Evolutionary conservation across 2,888 invertebrate genomes (phyloP).

Genomic region (Ethmia dodecea): DNA sequence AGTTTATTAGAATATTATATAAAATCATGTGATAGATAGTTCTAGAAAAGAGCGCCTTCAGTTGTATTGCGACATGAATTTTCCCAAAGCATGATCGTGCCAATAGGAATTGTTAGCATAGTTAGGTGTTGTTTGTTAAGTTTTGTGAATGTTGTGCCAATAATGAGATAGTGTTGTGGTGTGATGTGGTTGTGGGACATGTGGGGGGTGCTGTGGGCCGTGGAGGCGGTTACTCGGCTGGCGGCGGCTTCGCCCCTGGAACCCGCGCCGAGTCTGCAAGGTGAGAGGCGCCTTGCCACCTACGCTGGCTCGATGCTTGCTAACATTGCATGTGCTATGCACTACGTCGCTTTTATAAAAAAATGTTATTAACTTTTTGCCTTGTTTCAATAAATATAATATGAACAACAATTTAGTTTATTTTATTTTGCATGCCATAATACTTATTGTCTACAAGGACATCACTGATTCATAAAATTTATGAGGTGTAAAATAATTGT

Average conservation of each 20-base stretch:
- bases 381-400: no score
- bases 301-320: constrained; percentile 30
- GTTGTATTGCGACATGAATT: constrained; percentile 54
- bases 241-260: constrained; percentile 62
- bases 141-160: constrained; percentile 75
- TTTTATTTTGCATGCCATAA: no score
- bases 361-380: no score
- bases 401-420: no score
- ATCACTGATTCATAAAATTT: no score
- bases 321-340: constrained; percentile 42
- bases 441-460: no score
- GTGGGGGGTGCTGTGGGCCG: constrained; percentile 70
- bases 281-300: constrained; percentile 66
- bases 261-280: constrained; percentile 57
- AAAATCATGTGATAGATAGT: constrained; percentile 59
- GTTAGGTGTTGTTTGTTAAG: constrained; percentile 72
- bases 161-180: constrained; percentile 76
- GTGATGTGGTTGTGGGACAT: constrained; percentile 77
- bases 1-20: constrained; percentile 37
- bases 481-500: no score
- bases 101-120: constrained; percentile 69
- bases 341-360: background rate
- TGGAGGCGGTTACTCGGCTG: constrained; percentile 59
- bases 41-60: constrained; percentile 33
- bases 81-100: constrained; percentile 73